These are phyloP conservation scores for Oophaga sylvatica DNA, from an alignment of 2,797 vertebrate genomes.

Conservation along the genomic window DNA sequence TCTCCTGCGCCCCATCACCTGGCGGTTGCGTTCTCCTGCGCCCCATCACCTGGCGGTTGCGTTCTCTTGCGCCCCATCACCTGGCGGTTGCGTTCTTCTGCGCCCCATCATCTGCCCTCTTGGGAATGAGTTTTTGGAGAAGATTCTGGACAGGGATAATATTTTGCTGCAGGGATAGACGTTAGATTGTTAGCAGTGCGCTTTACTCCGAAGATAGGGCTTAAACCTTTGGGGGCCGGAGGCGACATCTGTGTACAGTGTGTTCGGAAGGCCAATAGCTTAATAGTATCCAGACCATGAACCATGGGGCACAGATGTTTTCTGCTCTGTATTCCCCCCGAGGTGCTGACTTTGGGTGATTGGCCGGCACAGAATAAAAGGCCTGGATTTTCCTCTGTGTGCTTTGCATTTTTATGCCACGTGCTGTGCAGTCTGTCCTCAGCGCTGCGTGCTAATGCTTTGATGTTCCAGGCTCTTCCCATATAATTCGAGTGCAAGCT, in stretches of 20 bases:
- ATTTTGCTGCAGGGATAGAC: constrained; percentile 60
- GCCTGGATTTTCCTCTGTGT: constrained; percentile 47
- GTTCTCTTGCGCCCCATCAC: too few relatives aligned
- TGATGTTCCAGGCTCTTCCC: constrained; percentile 7
- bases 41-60: too few relatives aligned
- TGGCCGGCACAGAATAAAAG: constrained; percentile 45
- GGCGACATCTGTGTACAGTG: background rate
- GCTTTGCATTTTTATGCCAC: constrained; percentile 42
- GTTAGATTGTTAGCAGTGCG: constrained; percentile 63
- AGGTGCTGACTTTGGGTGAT: constrained; percentile 10
- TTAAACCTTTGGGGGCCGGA: constrained; percentile 28
- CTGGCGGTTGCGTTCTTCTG: too few relatives aligned
- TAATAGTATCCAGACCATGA: constrained; percentile 7
- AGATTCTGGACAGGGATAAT: constrained; percentile 52
- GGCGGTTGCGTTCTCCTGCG: constrained; percentile 1
- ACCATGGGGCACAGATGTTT: background rate
- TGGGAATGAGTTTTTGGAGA: background rate
- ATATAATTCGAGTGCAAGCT: constrained; percentile 24
- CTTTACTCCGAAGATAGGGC: background rate
- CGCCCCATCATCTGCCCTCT: too few relatives aligned
- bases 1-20: too few relatives aligned
- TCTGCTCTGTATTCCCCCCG: background rate
- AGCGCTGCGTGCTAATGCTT: background rate
- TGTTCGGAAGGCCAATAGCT: constrained; percentile 32
- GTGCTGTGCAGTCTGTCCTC: constrained; percentile 28